These are phyloP conservation scores for Tiphia femorata DNA, from an alignment of 2,888 invertebrate genomes.

Conservation along the genomic window DNA sequence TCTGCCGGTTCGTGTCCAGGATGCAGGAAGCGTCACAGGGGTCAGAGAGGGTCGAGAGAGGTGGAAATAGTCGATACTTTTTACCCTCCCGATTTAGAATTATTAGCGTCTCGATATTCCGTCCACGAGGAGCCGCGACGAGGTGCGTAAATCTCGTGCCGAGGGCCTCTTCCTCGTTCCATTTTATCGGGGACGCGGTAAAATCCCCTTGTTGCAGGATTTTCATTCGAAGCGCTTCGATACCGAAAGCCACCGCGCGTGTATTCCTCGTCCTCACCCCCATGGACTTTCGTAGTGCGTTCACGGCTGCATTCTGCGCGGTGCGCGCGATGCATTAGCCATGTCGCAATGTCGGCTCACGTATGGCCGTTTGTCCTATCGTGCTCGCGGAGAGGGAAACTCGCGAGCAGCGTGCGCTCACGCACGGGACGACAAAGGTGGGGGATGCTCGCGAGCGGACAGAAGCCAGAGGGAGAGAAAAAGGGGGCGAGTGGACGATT, in stretches of 20 bases:
- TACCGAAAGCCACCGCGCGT: background rate
- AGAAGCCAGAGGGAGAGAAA: no score
- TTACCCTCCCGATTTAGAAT: no score
- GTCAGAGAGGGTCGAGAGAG: no score
- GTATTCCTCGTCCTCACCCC: constrained; percentile 10
- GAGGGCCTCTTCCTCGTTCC: no score
- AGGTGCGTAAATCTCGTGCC: no score
- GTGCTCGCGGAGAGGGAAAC: background rate
- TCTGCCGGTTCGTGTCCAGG: no score
- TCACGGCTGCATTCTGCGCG: constrained; percentile 34
- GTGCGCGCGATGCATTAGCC: constrained; percentile 46
- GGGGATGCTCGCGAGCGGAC: no score
- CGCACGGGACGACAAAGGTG: background rate
- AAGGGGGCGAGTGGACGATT: constrained; percentile 9
- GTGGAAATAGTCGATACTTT: no score
- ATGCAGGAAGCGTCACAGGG: no score
- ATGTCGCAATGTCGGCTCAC: constrained; percentile 35
- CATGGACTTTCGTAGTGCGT: constrained; percentile 36
- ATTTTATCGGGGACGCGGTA: no score
- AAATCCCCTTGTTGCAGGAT: background rate
- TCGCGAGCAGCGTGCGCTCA: background rate
- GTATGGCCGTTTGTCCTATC: constrained; percentile 8
- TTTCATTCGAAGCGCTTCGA: background rate
- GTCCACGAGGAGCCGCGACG: no score
- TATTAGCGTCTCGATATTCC: no score